Evolutionary conservation across 2,797 vertebrate genomes (phyloP), one percentile per base, ranked within the genome.

Genomic region (Chaunax sp.): DNA sequence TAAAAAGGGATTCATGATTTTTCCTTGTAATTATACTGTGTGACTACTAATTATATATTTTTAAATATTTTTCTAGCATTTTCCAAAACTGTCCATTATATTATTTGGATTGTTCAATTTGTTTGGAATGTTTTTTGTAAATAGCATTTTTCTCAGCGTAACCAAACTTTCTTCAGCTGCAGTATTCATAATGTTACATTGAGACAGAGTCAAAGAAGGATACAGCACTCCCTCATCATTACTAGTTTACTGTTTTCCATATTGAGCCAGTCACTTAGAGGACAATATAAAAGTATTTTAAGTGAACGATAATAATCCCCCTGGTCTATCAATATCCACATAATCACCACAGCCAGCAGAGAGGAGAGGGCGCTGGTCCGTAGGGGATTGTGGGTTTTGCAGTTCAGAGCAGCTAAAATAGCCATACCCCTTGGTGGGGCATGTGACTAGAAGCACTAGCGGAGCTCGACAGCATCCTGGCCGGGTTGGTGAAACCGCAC

Each of bases 391-490:
- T 91, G 92, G 92, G 87, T 87, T 91, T 91, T 91, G 87, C 86
- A 90, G 92, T 89, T 92, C 90, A 72, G 86, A 90, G 84, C 63
- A 72, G 88, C 85, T 87, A 93, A 94, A 95, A 94, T 94, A 94
- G 90, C 87, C 44, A 33, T 45, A 60, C 81, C 79, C 51, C 83
- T n/a, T 79, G 77, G 83, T 81, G 84, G 81, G 71, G 86, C 75
- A 80, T 81, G 83, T 65, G 83, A 88, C 87, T 90, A 86, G 85
- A 84, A 84, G 64, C 75, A 82, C 89, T 78, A 59, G 89, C 81
- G 77, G 76, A 78, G 83, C 83, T 75, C 46, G 69, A 75, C 85
- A 85, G 75, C 87, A 44, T 69, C 71, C 76, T 89, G 91, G 90
- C 92, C 84, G 74, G 60, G 38, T 16, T 33, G 85, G 64, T 51